These are phyloP conservation scores for Athene cunicularia DNA, from an alignment of 2,113 vertebrate genomes.

Conservation along the genomic window DNA sequence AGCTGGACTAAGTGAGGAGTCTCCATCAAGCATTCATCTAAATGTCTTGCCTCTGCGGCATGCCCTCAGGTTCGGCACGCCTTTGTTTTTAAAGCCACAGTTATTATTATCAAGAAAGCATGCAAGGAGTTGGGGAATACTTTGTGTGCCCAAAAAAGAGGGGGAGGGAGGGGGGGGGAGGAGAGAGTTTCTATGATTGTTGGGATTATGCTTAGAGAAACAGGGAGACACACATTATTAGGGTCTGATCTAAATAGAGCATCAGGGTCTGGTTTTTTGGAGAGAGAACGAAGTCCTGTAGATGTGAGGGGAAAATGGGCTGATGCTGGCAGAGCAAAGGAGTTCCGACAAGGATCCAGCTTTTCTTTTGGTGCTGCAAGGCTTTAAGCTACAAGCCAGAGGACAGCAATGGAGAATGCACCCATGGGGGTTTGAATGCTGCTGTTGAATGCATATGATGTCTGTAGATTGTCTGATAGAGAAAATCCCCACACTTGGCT, in stretches of 20 bases:
- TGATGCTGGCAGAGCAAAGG: neutral
- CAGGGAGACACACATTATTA: neutral
- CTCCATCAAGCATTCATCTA: constrained; percentile 71
- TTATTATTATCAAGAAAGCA: constrained; percentile 62
- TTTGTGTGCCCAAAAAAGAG: neutral
- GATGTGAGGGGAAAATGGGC: neutral
- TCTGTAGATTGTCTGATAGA: constrained; percentile 50
- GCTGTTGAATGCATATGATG: neutral
- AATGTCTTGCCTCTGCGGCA: constrained; percentile 40
- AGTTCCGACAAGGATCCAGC: neutral
- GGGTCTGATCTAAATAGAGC: neutral
- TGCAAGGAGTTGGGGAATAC: neutral
- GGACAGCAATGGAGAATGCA: neutral
- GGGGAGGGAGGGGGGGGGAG: neutral
- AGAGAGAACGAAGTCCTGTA: neutral
- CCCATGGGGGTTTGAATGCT: neutral
- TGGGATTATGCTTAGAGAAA: neutral
- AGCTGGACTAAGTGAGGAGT: constrained; percentile 66
- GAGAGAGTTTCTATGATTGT: neutral
- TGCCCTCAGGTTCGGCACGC: constrained; percentile 68
- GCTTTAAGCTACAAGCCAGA: neutral
- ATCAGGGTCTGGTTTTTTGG: neutral
- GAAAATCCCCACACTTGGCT: constrained; percentile 60
- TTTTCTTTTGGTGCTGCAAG: neutral
- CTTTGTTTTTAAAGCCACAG: constrained; percentile 71